Evolutionary conservation across 1,140 invertebrate genomes (phyloP), one percentile per base, ranked within the genome.

Genomic region (Orius laevigatus): DNA sequence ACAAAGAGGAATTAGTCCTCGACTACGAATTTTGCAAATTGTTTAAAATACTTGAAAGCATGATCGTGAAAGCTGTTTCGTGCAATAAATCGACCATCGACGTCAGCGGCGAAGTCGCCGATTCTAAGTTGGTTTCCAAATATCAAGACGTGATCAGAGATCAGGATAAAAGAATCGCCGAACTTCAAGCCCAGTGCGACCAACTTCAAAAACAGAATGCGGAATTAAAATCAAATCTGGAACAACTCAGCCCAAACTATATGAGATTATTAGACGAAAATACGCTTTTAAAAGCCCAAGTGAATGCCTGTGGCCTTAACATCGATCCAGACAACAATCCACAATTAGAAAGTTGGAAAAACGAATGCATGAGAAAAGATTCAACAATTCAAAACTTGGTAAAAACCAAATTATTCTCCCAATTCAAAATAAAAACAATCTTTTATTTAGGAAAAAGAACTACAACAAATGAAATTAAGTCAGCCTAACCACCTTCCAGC

Each of bases 21-120:
- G 95, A 99, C 65, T 90, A 90, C 65, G 87, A 96, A 64, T 99
- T 97, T 68, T 94, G 89, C 59, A 78, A 78, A 59, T 65, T 95
- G 9, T 87, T 86, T 56, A 89, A 88, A 68, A 70, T 70, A 8
- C 61, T 84, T 18, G 82, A 88, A 71, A 70, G 77, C 25, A 59
- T 68, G 34, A 68, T 76, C 42, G 59, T 72, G 25, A 73, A 79
- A 62, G 70, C 75, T 32, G 70, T 81, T 3, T 66, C 66, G 47
- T 63, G 69, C 2, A 25, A 25, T 25, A 72, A 73, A 54, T 61
- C 63, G 18, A 58, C 69, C n/a, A 66, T 66, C 3, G 68, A 72
- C 49, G 56, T 73, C 8, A 66, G 65, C 1, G 62, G 64, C 36
- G 67, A 62, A 50, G 63, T 64, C 42, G 55, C 61, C 36, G 50